A percentile compares a stretch with the other conserved stretches of the same genome.
These are phyloP conservation scores for Esox masquinongy DNA, from an alignment of 2,797 vertebrate species.

Conservation along the genomic window DNA sequence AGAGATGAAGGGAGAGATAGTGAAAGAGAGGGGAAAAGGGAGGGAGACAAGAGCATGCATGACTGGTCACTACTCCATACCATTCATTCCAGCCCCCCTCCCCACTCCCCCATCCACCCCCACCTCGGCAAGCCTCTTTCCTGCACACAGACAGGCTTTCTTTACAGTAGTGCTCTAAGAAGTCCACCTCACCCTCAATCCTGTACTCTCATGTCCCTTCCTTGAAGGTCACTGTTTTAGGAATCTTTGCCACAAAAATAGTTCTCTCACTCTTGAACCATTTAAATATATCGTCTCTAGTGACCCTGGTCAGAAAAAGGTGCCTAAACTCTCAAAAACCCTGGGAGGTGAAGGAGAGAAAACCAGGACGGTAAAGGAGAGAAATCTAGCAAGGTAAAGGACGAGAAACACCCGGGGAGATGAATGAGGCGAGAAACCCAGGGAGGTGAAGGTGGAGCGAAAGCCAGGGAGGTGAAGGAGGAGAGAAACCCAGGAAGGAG, in stretches of 20 bases:
- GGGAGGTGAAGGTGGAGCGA: background rate
- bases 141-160: constrained; percentile 39
- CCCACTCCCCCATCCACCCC: constrained; percentile 44
- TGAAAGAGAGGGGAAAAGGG: constrained; percentile 22
- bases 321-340: constrained; percentile 18
- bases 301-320: constrained; percentile 18
- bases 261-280: background rate
- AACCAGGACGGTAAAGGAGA: background rate
- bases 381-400: background rate
- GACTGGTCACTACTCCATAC: constrained; percentile 77
- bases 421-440: background rate
- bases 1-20: constrained; percentile 21
- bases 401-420: too few relatives aligned
- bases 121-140: constrained; percentile 53
- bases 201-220: constrained; percentile 3
- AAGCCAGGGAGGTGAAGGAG: background rate
- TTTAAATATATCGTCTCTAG: constrained; percentile 17
- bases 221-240: constrained; percentile 51
- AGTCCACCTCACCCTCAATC: constrained; percentile 17
- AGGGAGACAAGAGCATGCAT: constrained; percentile 63
- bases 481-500: too few relatives aligned
- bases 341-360: too few relatives aligned
- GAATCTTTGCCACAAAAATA: constrained; percentile 17
- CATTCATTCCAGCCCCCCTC: constrained; percentile 75
- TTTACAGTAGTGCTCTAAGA: constrained; percentile 38